Conservation (phyloP, 2,113 vertebrate genomes). For the Cyrtonyx montezumae region DNA sequence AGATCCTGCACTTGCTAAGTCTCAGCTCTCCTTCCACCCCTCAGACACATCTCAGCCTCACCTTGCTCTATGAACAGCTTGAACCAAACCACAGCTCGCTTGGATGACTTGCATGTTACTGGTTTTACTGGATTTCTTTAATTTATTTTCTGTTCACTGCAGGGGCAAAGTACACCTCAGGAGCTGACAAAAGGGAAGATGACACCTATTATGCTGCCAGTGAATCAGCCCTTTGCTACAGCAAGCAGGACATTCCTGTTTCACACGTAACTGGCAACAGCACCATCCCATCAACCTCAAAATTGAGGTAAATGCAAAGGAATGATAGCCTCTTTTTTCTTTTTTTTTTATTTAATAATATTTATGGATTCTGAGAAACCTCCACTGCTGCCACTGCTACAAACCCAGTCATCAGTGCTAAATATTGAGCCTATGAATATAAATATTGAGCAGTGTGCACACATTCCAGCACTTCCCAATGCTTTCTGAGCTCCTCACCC, state of each 20-base stretch:
- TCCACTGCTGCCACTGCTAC: background rate
- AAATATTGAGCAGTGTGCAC: background rate
- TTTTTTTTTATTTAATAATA: background rate
- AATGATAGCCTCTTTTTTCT: background rate
- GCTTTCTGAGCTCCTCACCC: background rate
- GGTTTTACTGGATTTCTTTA: slow-evolving; percentile 59
- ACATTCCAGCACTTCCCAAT: background rate
- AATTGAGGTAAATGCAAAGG: slow-evolving; percentile 10
- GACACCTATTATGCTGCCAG: slow-evolving; percentile 21
- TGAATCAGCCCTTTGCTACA: slow-evolving; percentile 51
- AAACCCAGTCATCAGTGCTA: background rate
- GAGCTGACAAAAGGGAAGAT: slow-evolving; percentile 54
- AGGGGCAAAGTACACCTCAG: slow-evolving; percentile 35
- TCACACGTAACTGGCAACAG: background rate
- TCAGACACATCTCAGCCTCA: background rate
- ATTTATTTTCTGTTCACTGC: slow-evolving; percentile 45
- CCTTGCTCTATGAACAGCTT: background rate
- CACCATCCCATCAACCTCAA: slow-evolving; percentile 27
- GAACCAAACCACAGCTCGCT: background rate
- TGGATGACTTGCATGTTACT: background rate
- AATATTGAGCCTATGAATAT: background rate
- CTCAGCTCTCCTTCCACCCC: background rate
- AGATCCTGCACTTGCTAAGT: background rate
- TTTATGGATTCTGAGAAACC: background rate
- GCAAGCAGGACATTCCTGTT: slow-evolving; percentile 60